Percentiles rank a stretch among this genome's conserved stretches.
Evolutionary conservation across 2,797 vertebrate species (phyloP).

Genomic region (Pseudomugil gertrudae): DNA sequence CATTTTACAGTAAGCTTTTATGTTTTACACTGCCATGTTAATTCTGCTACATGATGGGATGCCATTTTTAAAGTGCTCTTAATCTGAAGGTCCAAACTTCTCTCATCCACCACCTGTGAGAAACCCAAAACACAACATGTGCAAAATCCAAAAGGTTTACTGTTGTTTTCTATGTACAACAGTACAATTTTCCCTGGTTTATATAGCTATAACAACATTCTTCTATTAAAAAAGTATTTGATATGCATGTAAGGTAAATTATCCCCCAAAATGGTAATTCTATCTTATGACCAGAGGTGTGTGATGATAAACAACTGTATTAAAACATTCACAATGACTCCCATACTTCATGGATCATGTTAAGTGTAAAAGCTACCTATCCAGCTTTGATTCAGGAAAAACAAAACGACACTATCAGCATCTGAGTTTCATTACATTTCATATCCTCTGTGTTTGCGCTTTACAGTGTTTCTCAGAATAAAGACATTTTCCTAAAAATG

Average conservation of each 20-base stretch:
- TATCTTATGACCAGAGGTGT: neutral
- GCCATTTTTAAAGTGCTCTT: neutral
- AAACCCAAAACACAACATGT: neutral
- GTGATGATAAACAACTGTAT: neutral
- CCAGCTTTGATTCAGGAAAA: no score
- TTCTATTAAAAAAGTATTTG: neutral
- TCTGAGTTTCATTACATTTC: neutral
- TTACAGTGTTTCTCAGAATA: no score
- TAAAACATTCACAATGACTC: neutral
- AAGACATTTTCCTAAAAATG: neutral
- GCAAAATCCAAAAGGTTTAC: neutral
- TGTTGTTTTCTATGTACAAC: neutral
- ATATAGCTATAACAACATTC: neutral
- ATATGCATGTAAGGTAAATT: neutral
- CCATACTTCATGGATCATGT: neutral
- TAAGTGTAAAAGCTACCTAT: neutral
- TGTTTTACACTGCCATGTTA: neutral
- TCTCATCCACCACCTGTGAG: neutral
- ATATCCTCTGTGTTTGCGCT: neutral
- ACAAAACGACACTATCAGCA: neutral
- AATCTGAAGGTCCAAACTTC: neutral
- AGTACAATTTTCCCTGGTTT: neutral
- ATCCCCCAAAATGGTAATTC: neutral
- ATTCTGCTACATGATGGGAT: neutral
- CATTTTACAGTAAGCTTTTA: neutral